These are phyloP conservation scores for Carollia perspicillata DNA, from an alignment of 2,113 vertebrate genomes.

Conservation along the genomic window DNA sequence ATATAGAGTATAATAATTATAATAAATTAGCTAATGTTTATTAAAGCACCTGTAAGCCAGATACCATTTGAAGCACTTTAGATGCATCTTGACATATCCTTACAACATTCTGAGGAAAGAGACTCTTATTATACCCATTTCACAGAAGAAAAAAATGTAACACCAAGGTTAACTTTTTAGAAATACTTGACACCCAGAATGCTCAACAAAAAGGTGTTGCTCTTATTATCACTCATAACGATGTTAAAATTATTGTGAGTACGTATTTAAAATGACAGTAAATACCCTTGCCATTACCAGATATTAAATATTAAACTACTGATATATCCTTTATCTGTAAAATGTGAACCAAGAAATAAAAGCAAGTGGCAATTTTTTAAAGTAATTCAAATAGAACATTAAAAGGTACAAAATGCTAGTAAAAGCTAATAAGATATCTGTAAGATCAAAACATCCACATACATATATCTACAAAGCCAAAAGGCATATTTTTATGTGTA, in stretches of 20 bases:
- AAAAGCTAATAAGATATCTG: background rate
- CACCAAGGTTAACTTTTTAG: background rate
- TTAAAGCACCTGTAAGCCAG: background rate
- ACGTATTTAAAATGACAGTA: background rate
- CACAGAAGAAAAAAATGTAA: background rate
- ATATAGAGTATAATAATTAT: background rate
- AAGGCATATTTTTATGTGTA: background rate
- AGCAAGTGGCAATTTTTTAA: background rate
- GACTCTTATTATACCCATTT: background rate
- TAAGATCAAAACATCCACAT: slow-evolving; percentile 15
- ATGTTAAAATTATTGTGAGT: slow-evolving; percentile 3
- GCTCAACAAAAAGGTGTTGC: background rate
- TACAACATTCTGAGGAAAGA: background rate
- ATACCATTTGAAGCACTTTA: background rate
- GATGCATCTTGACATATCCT: background rate
- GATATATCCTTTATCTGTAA: background rate
- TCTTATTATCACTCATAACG: background rate
- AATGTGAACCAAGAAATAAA: slow-evolving; percentile 33
- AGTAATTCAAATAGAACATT: slow-evolving; percentile 20
- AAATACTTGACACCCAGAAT: background rate
- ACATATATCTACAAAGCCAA: background rate
- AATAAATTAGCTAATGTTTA: background rate
- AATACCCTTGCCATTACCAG: background rate
- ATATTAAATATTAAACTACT: background rate
- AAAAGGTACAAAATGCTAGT: background rate